Percentiles rank a stretch among this genome's conserved stretches.
Conservation (phyloP, 2,113 vertebrate species). For the Picathartes gymnocephalus region DNA sequence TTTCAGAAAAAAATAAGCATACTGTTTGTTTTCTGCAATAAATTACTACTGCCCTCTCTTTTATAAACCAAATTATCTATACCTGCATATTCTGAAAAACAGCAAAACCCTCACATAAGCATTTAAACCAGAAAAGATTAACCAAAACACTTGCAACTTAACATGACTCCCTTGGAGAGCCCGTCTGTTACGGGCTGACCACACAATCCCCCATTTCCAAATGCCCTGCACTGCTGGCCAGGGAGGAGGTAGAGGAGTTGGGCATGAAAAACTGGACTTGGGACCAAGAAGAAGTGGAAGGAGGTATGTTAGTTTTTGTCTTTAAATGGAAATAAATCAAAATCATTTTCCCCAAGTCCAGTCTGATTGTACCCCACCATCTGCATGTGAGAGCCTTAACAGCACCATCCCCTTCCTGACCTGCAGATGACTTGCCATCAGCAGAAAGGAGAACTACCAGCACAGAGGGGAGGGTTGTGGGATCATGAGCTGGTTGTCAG, state of each 20-base stretch:
- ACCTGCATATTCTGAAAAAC: neutral
- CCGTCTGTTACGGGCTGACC: rapidly evolving
- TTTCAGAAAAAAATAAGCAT: neutral
- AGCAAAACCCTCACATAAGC: neutral
- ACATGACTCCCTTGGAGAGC: neutral
- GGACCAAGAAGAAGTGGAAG: neutral
- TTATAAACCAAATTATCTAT: neutral
- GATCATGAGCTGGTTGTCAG: neutral
- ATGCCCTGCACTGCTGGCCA: neutral
- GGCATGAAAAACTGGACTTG: neutral
- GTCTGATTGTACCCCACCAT: neutral
- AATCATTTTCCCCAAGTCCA: neutral
- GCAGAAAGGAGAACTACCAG: neutral
- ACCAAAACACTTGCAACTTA: neutral
- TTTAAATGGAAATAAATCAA: neutral
- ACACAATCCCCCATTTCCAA: neutral
- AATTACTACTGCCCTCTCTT: neutral
- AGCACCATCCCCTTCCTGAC: neutral
- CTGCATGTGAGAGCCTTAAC: neutral
- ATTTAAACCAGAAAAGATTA: neutral
- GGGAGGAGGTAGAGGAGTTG: neutral
- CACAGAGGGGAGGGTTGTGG: neutral
- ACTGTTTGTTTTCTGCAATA: neutral
- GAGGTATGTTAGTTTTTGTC: neutral
- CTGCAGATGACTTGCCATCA: neutral